Evolutionary conservation across 2,113 vertebrate species (phyloP), one percentile per base, ranked within the genome.

Genomic region (Mesembrinibis cayennensis): DNA sequence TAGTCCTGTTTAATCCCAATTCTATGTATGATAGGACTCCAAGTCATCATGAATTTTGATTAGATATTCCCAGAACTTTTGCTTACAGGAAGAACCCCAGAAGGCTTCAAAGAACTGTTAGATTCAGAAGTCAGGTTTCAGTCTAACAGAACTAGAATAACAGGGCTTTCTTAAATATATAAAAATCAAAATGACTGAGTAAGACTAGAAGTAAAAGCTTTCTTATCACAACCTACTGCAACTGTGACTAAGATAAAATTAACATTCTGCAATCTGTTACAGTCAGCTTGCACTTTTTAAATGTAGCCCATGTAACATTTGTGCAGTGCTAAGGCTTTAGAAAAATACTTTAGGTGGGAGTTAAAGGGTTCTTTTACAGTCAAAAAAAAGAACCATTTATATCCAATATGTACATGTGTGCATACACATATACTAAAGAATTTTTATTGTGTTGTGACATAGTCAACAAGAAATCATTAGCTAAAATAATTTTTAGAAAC

Each of bases 251-350:
- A 67, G 47, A 83, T 67, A 91, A 93, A 94, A 84, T 84, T 89
- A 88, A 61, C 56, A 52, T 93, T 90, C 73, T 82, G 44, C 66
- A 74, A 80, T 95, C 74, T 95, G 74, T 76, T 95, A 4, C n/a
- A 87, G 66, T 92, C 82, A 72, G 63, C 84, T 87, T 87, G 49
- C 67, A 94, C 49, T 81, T 94, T 77, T 82, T 8, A 87, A 91
- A 87, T 78, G 76, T 87, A 78, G 34, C 45, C 16, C 0, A 0
- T 69, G 23, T 73, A 73, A 77, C 49, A 78, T 83, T 77, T 93
- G 34, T 69, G 30, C 23, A 70, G 8, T 78, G 27, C 26, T 87
- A 69, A 73, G 12, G 15, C 53, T 91, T 65, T 65, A 89, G 47
- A 89, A 91, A 96, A 92, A 71, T 62, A 87, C 40, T 69, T 82